These are phyloP conservation scores for Marisa cornuarietis DNA, from an alignment of 1,140 invertebrate genomes.

Conservation along the genomic window DNA sequence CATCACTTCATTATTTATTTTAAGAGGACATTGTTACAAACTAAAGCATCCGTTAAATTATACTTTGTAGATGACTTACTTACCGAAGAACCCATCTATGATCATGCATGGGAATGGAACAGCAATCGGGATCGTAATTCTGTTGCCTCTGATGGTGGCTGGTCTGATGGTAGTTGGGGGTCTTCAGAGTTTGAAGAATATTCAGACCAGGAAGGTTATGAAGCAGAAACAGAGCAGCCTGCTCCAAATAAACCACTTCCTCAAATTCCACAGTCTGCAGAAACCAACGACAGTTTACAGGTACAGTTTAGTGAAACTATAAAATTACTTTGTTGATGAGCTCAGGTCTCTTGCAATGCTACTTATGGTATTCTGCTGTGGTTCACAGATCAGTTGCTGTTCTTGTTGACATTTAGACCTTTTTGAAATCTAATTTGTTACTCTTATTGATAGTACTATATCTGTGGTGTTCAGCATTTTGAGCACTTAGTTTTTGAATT, in stretches of 20 bases:
- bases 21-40: too few species aligned
- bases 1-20: too few species aligned
- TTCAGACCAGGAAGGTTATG: slow-evolving; percentile 14
- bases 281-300: slow-evolving; percentile 1
- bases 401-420: too few species aligned
- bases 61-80: background rate
- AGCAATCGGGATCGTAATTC: background rate
- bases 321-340: background rate
- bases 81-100: slow-evolving; percentile 17
- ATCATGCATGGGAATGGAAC: background rate
- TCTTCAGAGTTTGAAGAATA: slow-evolving; percentile 29
- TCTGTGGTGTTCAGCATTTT: too few species aligned
- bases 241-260: slow-evolving; percentile 20
- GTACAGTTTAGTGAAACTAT: background rate
- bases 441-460: too few species aligned
- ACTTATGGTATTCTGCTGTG: too few species aligned
- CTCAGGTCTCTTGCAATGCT: background rate
- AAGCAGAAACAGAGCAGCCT: slow-evolving; percentile 10
- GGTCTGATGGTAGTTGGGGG: slow-evolving; percentile 23
- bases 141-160: background rate
- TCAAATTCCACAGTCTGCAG: background rate
- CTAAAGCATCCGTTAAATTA: too few species aligned
- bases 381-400: too few species aligned
- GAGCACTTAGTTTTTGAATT: too few species aligned
- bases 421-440: too few species aligned